Base-by-base conservation (phyloP, 2,888 invertebrate genomes). In the Apotomis turbidana region DNA sequence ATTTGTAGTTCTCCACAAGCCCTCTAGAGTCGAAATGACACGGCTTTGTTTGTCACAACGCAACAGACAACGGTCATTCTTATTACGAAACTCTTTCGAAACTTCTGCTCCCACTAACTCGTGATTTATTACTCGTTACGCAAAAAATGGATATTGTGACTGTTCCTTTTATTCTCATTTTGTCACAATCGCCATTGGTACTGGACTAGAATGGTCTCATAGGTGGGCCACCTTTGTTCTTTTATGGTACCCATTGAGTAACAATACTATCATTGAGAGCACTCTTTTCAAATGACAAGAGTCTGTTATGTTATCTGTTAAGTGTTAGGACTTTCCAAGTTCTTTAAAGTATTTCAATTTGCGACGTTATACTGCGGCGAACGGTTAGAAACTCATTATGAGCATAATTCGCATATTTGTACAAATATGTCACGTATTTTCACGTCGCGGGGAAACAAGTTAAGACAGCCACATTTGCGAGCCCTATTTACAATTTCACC, bases 41-140 rank as follows among this genome's bases (percentile, higher is more conserved):
- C 8, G 15, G 44, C 63, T 63, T 63, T 71, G 62, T 44, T 52
- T 12, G 58, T 44, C 46, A 52, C 64, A 58, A 63, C 51, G 60
- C 64, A 59, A 49, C 58, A 52, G 59, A 15, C 64, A 61, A 36
- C 69, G 52, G 59, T 59, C 64, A 61, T 62, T 49, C 69, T 62
- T 71, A 60, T 71, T 60, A 71, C 49, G 60, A 54, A 54, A 64
- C 44, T 59, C 58, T 70, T 59, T 44, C 58, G 66, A 60, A 52
- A 64, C 44, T 44, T 59, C 38, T 46, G 38, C 68, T 52, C 41
- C 27, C 52, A 52, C 51, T 36, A 57, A 49, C 44, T 36, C 51
- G 52, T 72, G 68, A 72, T 72, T 72, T 72, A 72, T 63, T 61
- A 63, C 63, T 46, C 46, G 63, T 68, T 68, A 51, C 62, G 72